Conservation (phyloP, 1,140 invertebrate genomes). For the Leptestheria dahalacensis region DNA sequence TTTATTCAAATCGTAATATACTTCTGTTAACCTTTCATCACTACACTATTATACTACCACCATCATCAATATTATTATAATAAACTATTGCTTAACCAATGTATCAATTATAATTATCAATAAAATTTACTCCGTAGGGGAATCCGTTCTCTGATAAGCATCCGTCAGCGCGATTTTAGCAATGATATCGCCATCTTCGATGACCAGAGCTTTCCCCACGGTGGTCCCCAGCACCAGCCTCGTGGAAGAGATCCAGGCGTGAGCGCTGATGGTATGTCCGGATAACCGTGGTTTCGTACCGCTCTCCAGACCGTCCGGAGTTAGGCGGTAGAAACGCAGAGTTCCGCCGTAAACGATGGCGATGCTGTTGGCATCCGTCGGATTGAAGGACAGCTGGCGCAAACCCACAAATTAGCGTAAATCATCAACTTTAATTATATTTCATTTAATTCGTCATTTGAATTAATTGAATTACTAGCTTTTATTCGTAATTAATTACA, state of each 20-base stretch:
- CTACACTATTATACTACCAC: no score
- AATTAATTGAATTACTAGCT: neutral
- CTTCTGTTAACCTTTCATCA: no score
- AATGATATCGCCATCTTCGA: slow-evolving; percentile 8
- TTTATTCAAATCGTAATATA: no score
- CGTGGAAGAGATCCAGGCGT: slow-evolving; percentile 11
- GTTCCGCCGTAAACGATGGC: slow-evolving; percentile 6
- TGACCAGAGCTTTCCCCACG: neutral
- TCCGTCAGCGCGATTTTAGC: neutral
- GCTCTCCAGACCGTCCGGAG: slow-evolving; percentile 11
- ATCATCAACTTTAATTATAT: no score
- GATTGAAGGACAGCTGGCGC: slow-evolving; percentile 4
- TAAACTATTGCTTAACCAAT: no score
- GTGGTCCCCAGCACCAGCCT: slow-evolving; percentile 6
- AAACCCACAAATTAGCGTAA: neutral
- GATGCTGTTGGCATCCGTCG: slow-evolving; percentile 5
- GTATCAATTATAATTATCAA: no score
- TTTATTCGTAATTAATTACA: neutral
- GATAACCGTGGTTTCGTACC: slow-evolving; percentile 5
- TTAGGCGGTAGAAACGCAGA: slow-evolving; percentile 10
- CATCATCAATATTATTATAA: no score
- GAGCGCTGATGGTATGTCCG: slow-evolving; percentile 1
- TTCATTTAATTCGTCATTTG: neutral
- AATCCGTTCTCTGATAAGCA: neutral
- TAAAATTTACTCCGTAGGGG: neutral